Evolutionary conservation across 1,140 invertebrate species (phyloP).

Genomic region (Apis laboriosa): DNA sequence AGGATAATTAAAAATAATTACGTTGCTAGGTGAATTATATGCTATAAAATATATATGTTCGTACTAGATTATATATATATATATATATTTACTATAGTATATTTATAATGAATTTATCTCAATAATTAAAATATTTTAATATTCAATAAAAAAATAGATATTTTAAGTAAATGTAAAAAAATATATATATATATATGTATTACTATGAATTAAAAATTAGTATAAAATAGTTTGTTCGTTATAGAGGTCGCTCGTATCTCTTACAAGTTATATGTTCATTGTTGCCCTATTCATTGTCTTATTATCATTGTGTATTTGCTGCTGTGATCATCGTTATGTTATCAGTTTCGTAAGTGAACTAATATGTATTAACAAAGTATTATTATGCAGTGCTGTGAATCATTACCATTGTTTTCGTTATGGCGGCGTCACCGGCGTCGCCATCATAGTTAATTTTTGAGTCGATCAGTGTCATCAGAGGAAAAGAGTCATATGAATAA

Average conservation of each 20-base stretch:
- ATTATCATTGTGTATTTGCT: neutral
- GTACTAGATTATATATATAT: too few relatives aligned
- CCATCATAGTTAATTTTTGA: slow-evolving; percentile 19
- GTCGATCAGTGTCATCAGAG: neutral
- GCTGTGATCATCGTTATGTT: neutral
- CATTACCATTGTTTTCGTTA: neutral
- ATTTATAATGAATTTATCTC: neutral
- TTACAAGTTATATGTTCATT: neutral
- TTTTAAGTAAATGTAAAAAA: neutral
- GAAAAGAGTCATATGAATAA: neutral
- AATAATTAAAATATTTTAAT: neutral
- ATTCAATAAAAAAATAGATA: too few relatives aligned
- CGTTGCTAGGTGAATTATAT: too few relatives aligned
- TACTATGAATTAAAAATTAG: neutral
- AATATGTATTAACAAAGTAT: neutral
- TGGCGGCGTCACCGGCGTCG: slow-evolving; percentile 18
- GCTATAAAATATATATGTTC: too few relatives aligned
- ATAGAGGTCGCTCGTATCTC: slow-evolving; percentile 10
- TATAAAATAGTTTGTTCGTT: neutral
- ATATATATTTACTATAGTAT: neutral
- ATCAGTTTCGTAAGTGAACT: neutral
- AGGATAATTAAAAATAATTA: neutral
- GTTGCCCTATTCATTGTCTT: neutral
- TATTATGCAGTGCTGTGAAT: neutral
- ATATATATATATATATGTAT: neutral